Conservation (phyloP, 2,113 vertebrate species). For the Mandrillus leucophaeus region DNA sequence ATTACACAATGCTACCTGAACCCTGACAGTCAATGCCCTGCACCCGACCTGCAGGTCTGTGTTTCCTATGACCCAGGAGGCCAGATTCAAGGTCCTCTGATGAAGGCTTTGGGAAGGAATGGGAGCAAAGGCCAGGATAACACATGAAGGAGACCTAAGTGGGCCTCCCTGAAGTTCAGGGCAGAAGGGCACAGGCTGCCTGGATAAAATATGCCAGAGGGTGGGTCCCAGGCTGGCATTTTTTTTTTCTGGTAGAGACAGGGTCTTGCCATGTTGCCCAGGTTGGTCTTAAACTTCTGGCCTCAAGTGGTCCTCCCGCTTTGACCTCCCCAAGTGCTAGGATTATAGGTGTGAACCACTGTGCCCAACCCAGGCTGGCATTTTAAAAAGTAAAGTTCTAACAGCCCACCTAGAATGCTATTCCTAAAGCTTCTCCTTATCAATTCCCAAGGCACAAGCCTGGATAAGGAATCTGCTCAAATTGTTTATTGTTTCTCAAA, state of each 20-base stretch:
- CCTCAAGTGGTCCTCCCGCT: no score
- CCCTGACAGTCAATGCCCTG: accelerated
- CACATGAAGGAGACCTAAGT: accelerated
- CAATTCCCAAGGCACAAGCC: background rate
- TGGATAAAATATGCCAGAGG: background rate
- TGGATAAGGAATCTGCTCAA: background rate
- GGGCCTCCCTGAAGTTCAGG: background rate
- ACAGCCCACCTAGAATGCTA: background rate
- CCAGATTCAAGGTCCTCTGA: background rate
- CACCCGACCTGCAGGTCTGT: background rate
- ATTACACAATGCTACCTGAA: background rate
- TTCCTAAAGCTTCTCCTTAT: background rate
- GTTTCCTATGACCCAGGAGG: background rate
- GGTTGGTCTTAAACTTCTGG: no score
- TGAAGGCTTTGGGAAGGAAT: background rate
- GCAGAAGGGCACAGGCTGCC: background rate
- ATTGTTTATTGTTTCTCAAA: conserved; percentile 46
- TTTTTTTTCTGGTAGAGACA: background rate
- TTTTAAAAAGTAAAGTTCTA: background rate
- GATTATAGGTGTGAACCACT: no score
- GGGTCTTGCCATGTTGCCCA: no score
- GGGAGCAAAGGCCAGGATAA: background rate
- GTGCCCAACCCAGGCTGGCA: no score
- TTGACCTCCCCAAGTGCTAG: no score
- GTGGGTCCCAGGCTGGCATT: background rate